These are phyloP conservation scores for Cephus cinctus DNA, from an alignment of 1,140 invertebrate genomes.

Conservation along the genomic window DNA sequence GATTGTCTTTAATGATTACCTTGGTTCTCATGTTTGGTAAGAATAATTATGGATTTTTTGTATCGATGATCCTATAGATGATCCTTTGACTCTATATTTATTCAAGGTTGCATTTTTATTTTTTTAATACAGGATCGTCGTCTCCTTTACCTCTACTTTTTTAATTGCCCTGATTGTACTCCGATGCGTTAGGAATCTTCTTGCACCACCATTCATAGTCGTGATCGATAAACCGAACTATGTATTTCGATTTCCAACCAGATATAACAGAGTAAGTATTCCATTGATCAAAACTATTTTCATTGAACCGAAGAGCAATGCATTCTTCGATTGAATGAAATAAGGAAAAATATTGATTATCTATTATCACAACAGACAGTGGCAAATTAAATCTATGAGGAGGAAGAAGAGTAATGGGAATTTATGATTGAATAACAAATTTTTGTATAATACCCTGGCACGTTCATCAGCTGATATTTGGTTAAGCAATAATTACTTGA, in stretches of 20 bases:
- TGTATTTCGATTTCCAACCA: conserved; percentile 64
- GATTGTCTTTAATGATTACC: conserved; percentile 54
- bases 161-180: conserved; percentile 34
- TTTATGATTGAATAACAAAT: too few relatives aligned
- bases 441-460: too few relatives aligned
- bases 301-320: too few relatives aligned
- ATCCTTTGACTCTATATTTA: conserved; percentile 3
- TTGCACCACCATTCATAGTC: conserved; percentile 62
- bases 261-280: conserved; percentile 48
- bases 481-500: too few relatives aligned
- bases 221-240: conserved; percentile 58
- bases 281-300: background rate
- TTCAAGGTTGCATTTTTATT: conserved; percentile 2
- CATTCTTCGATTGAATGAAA: too few relatives aligned
- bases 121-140: conserved; percentile 21
- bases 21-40: conserved; percentile 33
- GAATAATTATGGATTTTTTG: background rate
- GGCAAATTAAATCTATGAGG: too few relatives aligned
- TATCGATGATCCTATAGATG: background rate
- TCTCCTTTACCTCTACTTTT: conserved; percentile 8
- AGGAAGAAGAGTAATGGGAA: too few relatives aligned
- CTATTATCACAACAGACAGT: too few relatives aligned
- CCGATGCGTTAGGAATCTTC: conserved; percentile 58
- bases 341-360: too few relatives aligned
- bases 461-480: too few relatives aligned